Evolutionary conservation across 1,140 invertebrate species (phyloP).

Genomic region (Thalassaphorura encarpata): DNA sequence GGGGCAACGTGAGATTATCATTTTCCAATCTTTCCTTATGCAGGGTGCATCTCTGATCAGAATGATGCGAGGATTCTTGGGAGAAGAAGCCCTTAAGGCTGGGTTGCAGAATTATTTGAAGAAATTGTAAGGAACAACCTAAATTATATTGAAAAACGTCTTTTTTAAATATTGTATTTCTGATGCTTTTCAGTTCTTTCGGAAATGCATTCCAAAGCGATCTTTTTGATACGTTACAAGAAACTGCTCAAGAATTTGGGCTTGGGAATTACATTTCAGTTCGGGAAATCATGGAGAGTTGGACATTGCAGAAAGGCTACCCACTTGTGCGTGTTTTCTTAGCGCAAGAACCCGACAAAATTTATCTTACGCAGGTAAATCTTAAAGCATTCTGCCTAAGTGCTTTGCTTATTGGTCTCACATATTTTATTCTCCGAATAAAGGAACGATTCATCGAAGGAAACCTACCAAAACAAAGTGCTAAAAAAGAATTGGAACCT

Average conservation of each 20-base stretch:
- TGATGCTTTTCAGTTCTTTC: slow-evolving; percentile 46
- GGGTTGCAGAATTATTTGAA: slow-evolving; percentile 52
- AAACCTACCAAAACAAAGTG: not conserved
- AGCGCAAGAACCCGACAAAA: slow-evolving; percentile 43
- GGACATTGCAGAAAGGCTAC: slow-evolving; percentile 68
- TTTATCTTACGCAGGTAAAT: slow-evolving; percentile 30
- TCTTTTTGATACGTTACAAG: slow-evolving; percentile 54
- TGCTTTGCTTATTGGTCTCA: too few relatives aligned
- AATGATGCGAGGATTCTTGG: slow-evolving; percentile 20
- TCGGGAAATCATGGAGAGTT: slow-evolving; percentile 63
- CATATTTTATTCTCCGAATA: not conserved
- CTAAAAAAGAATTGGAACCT: too few relatives aligned
- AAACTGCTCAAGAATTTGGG: slow-evolving; percentile 36
- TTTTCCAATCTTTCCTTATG: not conserved
- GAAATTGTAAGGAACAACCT: slow-evolving; percentile 1
- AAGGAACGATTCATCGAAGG: slow-evolving; percentile 4
- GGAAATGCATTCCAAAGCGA: slow-evolving; percentile 56
- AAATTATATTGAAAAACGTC: not conserved
- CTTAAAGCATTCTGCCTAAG: not conserved
- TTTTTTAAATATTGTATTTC: not conserved
- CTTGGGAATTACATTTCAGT: slow-evolving; percentile 36
- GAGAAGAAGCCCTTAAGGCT: not conserved
- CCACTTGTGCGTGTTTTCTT: slow-evolving; percentile 51
- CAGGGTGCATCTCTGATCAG: slow-evolving; percentile 12
- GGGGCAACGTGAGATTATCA: not conserved